These are phyloP conservation scores for Lasiommata megera DNA, from an alignment of 2,888 invertebrate species.

Conservation along the genomic window DNA sequence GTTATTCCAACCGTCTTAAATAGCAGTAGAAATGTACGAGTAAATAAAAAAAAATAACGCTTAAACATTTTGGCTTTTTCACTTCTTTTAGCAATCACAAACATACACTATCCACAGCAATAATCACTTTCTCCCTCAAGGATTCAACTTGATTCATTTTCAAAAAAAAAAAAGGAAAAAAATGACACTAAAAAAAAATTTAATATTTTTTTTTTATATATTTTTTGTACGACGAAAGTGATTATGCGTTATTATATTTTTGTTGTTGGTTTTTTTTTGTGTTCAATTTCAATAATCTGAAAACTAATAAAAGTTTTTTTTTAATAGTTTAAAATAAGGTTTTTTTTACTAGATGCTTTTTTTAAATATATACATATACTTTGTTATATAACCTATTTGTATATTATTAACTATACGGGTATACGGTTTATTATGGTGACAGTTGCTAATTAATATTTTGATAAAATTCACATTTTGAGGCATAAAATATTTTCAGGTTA, in stretches of 20 bases:
- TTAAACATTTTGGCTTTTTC: not conserved
- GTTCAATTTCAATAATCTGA: not conserved
- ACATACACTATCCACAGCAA: conserved; percentile 26
- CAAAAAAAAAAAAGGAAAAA: conserved; percentile 52
- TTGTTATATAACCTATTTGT: not conserved
- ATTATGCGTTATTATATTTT: conserved; percentile 41
- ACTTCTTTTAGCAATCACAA: conserved; percentile 4
- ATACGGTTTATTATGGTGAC: not conserved
- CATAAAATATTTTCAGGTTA: no score
- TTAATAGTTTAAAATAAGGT: not conserved
- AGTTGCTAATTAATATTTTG: no score
- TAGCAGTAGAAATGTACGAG: no score
- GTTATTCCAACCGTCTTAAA: no score
- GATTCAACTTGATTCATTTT: conserved; percentile 59
- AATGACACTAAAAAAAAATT: conserved; percentile 18
- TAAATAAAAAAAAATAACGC: no score
- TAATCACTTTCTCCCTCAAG: conserved; percentile 61
- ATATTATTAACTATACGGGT: not conserved
- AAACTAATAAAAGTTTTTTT: not conserved
- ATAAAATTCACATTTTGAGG: no score
- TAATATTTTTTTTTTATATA: conserved; percentile 15
- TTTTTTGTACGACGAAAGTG: conserved; percentile 47
- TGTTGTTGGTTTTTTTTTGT: not conserved
- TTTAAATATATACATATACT: no score
- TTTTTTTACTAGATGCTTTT: not conserved